phyloP scores from a whole-genome alignment of 2,888 invertebrate genomes.

The Sarcophaga carnaria region DNA sequence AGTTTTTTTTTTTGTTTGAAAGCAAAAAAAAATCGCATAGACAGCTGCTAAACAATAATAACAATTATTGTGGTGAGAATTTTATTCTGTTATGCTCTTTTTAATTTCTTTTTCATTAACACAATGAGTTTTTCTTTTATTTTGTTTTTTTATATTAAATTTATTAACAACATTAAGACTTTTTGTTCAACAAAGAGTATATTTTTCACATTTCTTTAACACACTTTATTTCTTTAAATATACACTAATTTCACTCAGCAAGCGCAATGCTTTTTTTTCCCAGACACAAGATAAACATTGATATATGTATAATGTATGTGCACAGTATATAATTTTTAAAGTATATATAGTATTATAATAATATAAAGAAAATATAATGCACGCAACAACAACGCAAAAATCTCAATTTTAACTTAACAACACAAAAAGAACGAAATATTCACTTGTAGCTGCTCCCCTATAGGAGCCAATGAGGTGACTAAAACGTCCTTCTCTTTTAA shows the following conservation, averaged over 20 bases:
- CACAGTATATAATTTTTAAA: neutral
- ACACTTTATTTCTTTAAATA: neutral
- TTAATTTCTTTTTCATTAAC: neutral
- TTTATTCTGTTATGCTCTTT: neutral
- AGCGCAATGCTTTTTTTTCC: neutral
- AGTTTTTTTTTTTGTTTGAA: neutral
- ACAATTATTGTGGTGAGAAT: neutral
- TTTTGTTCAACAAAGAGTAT: neutral
- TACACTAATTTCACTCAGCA: neutral
- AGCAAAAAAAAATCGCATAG: neutral
- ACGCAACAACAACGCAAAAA: neutral
- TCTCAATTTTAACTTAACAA: neutral
- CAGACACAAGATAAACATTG: conserved; percentile 26
- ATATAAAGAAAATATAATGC: neutral
- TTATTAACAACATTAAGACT: neutral
- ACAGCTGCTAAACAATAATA: neutral
- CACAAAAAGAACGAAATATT: neutral
- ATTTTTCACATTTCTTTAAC: neutral
- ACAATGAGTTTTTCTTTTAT: neutral
- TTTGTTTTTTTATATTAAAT: neutral
- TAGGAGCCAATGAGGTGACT: conserved; percentile 46
- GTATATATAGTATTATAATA: neutral
- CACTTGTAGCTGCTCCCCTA: conserved; percentile 3
- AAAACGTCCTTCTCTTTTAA: conserved; percentile 45
- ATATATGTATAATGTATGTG: neutral